Evolutionary conservation across 2,888 invertebrate genomes (phyloP), one percentile per base, ranked within the genome.

Genomic region (Noctua comes): DNA sequence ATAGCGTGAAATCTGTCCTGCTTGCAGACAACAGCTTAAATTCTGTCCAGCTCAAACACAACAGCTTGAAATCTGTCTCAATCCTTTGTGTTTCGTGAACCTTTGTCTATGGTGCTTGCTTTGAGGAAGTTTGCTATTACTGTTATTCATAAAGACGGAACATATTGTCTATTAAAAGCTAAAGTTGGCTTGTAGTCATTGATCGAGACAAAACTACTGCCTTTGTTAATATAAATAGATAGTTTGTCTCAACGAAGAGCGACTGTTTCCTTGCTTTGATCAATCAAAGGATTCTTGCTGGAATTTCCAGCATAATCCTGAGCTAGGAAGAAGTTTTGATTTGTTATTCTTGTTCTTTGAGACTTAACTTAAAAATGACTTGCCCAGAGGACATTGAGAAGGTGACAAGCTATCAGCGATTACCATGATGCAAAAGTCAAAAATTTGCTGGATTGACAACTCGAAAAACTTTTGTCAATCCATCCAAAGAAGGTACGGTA

Each of bases 1-100:
- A 73, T 11, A 80, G 57, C 54, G 13, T 68, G 59, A 72, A 84
- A 84, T 69, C 69, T 59, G 36, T 68, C 31, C 66, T 11, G 48
- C 8, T 79, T 10, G 51, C 64, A 69, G 31, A 40, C n/a, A 64
- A 51, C 40, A 73, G 51, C 43, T 68, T 72, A 54, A 68, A 64
- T 68, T 77, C 46, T 59, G 51, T 46, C 27, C 24, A 40, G 40
- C 40, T 72, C 10, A 40, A 51, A 68, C 27, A 36, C n/a, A 59
- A 59, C 31, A 36, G 73, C 40, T 73, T 72, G 46, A 64, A 59
- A 68, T 73, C 48, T 62, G 27, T 46, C 57, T 57, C 31, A 31
- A 57, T 57, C n/a, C n/a, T 66, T 71, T 68, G 82, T 68, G 21
- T 54, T 31, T 18, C 46, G 66, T 72, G 36, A 59, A 10, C 27